Conservation (phyloP, 2,113 vertebrate species). For the Odobenus rosmarus region DNA sequence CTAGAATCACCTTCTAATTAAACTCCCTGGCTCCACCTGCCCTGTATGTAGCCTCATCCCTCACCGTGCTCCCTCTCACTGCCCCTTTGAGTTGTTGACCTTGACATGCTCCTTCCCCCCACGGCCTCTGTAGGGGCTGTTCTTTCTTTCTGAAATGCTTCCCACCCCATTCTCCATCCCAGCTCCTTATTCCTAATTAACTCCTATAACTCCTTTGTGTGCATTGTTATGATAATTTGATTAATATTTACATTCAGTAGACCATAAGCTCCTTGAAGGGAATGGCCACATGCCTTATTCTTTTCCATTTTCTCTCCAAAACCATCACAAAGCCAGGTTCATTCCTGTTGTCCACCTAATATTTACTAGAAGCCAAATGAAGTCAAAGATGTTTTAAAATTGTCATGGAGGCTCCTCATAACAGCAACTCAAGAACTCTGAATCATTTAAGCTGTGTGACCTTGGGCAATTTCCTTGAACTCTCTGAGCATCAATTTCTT, state of each 20-base stretch:
- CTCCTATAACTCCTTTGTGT: not conserved
- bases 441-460: not conserved
- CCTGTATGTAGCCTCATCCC: too few relatives aligned
- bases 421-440: not conserved
- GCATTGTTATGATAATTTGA: not conserved
- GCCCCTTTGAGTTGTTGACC: not conserved
- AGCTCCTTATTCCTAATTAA: not conserved
- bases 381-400: constrained; percentile 19
- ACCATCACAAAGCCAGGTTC: not conserved
- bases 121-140: accelerated
- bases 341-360: not conserved
- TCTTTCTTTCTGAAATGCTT: not conserved
- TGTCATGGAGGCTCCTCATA: not conserved
- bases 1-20: not conserved
- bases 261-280: not conserved
- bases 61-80: not conserved
- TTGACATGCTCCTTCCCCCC: not conserved
- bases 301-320: not conserved
- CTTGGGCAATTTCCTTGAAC: not conserved
- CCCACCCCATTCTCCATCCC: not conserved
- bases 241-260: not conserved
- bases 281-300: not conserved
- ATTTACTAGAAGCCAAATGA: not conserved
- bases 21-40: not conserved
- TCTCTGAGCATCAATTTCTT: not conserved